Percentiles rank a stretch among this genome's conserved stretches.
Evolutionary conservation across 2,797 vertebrate genomes (phyloP).

Genomic region (Protosalanx chinensis): DNA sequence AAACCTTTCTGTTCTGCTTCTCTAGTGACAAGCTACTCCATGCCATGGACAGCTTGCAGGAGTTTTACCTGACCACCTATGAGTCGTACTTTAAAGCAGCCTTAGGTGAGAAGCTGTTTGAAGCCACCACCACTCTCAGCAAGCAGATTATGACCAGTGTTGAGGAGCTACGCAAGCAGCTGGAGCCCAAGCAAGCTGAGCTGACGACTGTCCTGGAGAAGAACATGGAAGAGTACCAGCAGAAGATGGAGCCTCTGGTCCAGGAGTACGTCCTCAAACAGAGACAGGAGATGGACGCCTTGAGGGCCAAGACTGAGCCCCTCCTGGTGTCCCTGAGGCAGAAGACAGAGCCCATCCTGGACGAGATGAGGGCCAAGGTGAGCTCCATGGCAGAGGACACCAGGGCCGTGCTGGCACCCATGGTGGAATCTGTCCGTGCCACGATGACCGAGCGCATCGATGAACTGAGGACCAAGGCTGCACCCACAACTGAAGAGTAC

Average conservation of each 20-base stretch:
- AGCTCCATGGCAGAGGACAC: slow-evolving; percentile 73
- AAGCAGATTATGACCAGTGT: slow-evolving; percentile 65
- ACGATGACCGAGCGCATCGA: slow-evolving; percentile 62
- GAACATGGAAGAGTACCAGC: slow-evolving; percentile 70
- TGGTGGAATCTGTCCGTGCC: slow-evolving; percentile 63
- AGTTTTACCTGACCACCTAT: slow-evolving; percentile 37
- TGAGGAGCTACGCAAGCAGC: slow-evolving; percentile 54
- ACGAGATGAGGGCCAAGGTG: slow-evolving; percentile 64
- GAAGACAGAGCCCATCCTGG: slow-evolving; percentile 15
- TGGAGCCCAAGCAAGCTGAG: slow-evolving; percentile 62
- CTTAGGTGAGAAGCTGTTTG: slow-evolving; percentile 52
- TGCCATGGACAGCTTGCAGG: slow-evolving; percentile 60
- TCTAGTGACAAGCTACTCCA: slow-evolving; percentile 63
- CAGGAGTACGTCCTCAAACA: slow-evolving; percentile 62
- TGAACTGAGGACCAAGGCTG: slow-evolving; percentile 44
- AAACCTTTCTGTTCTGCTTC: background rate
- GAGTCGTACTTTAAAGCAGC: slow-evolving; percentile 62
- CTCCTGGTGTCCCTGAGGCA: no score
- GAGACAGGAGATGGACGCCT: slow-evolving; percentile 39
- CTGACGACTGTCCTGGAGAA: slow-evolving; percentile 69
- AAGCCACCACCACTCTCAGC: slow-evolving; percentile 61
- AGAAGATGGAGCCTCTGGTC: slow-evolving; percentile 61
- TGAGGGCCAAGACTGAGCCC: slow-evolving; percentile 65
- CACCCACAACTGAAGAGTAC: slow-evolving; percentile 74
- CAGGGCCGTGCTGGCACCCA: slow-evolving; percentile 71